Base-by-base conservation (phyloP, 2,888 invertebrate genomes). In the Ganaspis brasiliensis region DNA sequence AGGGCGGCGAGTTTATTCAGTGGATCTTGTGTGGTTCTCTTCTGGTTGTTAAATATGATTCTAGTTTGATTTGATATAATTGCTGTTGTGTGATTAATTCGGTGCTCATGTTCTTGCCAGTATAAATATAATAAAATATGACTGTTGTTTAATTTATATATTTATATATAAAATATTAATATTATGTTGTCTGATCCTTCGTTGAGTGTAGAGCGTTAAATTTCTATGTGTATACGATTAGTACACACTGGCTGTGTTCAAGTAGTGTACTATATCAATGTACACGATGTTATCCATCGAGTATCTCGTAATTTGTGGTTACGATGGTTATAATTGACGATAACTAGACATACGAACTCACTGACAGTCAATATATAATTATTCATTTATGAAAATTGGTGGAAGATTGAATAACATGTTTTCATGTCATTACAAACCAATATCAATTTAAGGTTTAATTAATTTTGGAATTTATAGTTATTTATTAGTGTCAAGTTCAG, bases 11-110 rank as follows among this genome's bases (percentile, higher is more conserved):
- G 45, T 67, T 24, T 45, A 24, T 67, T 63, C 14, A 67, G n/a
- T 67, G 45, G 24, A 45, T 67, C 45, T 67, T 67, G 67, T 67
- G 45, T 67, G 45, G 19, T 24, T 67, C 45, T 67, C 24, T 37
- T 45, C 26, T 67, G 45, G 14, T n/a, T 45, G 45, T 63, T 24
- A 21, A 21, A 67, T 59, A 24, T 67, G 21, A 45, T 67, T n/a
- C n/a, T n/a, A n/a, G 24, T 40, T 14, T 40, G 24, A 40, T 67
- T 45, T 40, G n/a, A n/a, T n/a, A 67, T 24, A 19, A 67, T 67
- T 16, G n/a, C n/a, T 67, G 67, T 67, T 67, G 67, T 67, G 67
- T 67, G 45, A 67, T 24, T 45, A 67, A 24, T 67, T 63, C 63
- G 40, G 63, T 40, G 40, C 63, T 40, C 24, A 67, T 67, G 67